These are phyloP conservation scores for Halcyon malimbica DNA, from an alignment of 2,113 vertebrate species.

Conservation along the genomic window DNA sequence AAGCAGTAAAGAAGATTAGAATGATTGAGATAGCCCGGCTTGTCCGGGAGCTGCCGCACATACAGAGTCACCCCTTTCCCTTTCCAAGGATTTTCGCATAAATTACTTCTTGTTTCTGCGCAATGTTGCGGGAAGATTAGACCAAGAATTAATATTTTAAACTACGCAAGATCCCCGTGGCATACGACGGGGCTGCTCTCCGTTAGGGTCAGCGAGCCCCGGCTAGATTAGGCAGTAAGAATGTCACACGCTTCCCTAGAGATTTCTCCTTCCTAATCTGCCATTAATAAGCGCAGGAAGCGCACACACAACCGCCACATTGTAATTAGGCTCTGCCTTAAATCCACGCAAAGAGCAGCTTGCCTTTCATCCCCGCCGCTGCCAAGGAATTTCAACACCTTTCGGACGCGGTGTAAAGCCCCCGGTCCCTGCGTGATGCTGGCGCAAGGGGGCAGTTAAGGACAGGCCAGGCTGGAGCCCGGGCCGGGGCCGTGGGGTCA, in stretches of 20 bases:
- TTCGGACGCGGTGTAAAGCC: neutral
- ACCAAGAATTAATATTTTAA: neutral
- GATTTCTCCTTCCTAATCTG: slow-evolving; percentile 20
- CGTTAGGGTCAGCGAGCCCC: neutral
- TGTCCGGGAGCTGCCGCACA: neutral
- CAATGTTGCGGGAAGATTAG: neutral
- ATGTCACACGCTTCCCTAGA: slow-evolving; percentile 32
- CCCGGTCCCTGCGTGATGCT: neutral
- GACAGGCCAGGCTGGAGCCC: slow-evolving; percentile 1
- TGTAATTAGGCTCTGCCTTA: neutral
- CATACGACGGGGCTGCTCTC: neutral
- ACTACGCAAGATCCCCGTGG: neutral
- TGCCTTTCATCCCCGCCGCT: neutral
- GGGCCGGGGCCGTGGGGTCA: neutral
- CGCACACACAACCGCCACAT: neutral
- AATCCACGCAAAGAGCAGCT: neutral
- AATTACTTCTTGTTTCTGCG: slow-evolving; percentile 27
- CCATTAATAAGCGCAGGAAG: slow-evolving; percentile 19
- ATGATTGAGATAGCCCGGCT: neutral
- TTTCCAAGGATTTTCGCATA: slow-evolving; percentile 1
- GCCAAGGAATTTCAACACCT: slow-evolving; percentile 12
- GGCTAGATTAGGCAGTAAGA: neutral
- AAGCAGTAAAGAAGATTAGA: slow-evolving; percentile 24
- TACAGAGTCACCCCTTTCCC: neutral
- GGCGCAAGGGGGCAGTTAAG: slow-evolving; percentile 58